phyloP scores from a whole-genome alignment of 1,140 invertebrate genomes.

The Aphelenchoides fujianensis region DNA sequence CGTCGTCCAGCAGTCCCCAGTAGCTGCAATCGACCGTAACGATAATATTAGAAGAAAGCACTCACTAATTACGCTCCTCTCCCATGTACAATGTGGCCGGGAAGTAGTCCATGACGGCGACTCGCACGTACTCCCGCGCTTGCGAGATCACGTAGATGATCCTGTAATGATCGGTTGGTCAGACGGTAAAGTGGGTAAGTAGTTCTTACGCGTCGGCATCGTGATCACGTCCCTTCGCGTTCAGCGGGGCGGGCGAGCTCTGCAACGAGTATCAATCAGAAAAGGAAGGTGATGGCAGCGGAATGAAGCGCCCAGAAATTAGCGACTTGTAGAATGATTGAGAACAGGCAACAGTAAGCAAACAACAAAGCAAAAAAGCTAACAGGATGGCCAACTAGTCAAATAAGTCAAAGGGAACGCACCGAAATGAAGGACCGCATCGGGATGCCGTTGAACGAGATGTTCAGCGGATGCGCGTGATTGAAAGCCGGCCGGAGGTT shows the following conservation, averaged over 20 bases:
- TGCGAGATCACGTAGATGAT: slow-evolving; percentile 76
- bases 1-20: slow-evolving; percentile 89
- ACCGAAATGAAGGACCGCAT: slow-evolving; percentile 74
- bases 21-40: slow-evolving; percentile 67
- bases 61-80: slow-evolving; percentile 35
- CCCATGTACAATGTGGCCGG: slow-evolving; percentile 73
- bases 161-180: no score
- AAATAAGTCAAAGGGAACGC: slow-evolving; percentile 64
- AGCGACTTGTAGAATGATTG: not conserved
- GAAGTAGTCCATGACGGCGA: slow-evolving; percentile 94
- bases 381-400: no score
- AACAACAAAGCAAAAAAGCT: no score
- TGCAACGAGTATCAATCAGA: no score
- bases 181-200: no score
- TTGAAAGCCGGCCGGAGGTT: slow-evolving; percentile 74
- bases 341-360: no score
- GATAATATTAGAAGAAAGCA: slow-evolving; percentile 25
- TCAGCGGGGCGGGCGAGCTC: slow-evolving; percentile 86
- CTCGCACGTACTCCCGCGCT: slow-evolving; percentile 81
- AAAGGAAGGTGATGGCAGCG: no score
- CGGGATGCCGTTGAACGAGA: slow-evolving; percentile 68
- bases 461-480: slow-evolving; percentile 71
- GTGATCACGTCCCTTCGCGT: slow-evolving; percentile 74
- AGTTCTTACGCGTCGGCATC: slow-evolving; percentile 85
- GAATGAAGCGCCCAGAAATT: no score